Percentiles rank a stretch among this genome's conserved stretches.
These are phyloP conservation scores for Myotis myotis DNA, from an alignment of 2,797 vertebrate species.

Conservation along the genomic window DNA sequence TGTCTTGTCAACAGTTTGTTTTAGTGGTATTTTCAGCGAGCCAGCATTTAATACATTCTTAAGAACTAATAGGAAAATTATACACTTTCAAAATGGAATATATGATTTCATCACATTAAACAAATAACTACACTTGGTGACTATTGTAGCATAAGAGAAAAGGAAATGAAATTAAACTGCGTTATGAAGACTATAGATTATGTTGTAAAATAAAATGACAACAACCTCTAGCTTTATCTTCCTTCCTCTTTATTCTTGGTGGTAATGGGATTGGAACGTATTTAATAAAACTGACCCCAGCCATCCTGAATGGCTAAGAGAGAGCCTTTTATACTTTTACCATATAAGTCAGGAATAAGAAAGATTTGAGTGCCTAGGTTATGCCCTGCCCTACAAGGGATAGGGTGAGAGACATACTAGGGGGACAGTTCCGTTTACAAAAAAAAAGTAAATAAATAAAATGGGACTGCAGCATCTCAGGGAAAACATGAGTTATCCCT, in stretches of 20 bases:
- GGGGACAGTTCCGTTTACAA: background rate
- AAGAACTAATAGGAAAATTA: background rate
- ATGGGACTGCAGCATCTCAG: background rate
- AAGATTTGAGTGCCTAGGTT: background rate
- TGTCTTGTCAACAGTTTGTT: background rate
- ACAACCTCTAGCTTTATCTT: background rate
- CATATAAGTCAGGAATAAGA: background rate
- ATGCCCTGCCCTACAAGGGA: background rate
- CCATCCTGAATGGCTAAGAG: background rate
- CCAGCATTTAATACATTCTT: background rate
- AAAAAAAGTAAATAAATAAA: too few species aligned
- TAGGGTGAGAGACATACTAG: background rate
- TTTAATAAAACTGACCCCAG: background rate
- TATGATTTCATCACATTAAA: background rate
- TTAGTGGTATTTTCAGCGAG: slow-evolving; percentile 17
- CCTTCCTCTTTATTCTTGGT: background rate
- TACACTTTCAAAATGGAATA: slow-evolving; percentile 13
- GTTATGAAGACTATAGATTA: background rate
- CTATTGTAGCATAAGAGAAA: background rate
- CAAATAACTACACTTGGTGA: background rate
- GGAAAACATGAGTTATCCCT: background rate
- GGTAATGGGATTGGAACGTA: background rate
- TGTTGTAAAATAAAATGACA: background rate
- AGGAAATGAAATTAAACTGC: background rate
- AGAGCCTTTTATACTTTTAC: background rate